A percentile compares a stretch with the other conserved stretches of the same genome.
Conservation (phyloP, 2,888 invertebrate genomes). For the Digitonthophagus gazella region DNA sequence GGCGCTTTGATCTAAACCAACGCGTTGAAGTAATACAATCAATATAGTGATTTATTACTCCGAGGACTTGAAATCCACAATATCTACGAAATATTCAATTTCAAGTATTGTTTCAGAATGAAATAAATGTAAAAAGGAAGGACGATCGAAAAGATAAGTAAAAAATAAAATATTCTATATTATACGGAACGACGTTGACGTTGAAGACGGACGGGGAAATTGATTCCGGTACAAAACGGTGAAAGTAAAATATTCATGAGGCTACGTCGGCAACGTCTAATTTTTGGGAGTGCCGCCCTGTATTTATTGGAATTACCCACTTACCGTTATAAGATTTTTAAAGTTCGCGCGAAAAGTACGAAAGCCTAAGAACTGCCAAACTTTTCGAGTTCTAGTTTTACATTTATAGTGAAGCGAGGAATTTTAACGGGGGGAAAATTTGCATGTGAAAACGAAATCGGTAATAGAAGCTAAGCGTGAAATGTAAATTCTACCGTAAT, state of each 20-base stretch:
- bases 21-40: slow-evolving; percentile 17
- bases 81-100: not conserved
- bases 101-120: not conserved
- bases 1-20: slow-evolving; percentile 16
- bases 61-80: slow-evolving; percentile 3
- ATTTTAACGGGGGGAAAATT: not conserved
- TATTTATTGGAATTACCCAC: not conserved
- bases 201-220: not conserved
- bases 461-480: not conserved
- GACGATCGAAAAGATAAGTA: no score
- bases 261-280: not conserved
- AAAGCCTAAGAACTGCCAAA: not conserved
- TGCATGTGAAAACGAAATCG: not conserved
- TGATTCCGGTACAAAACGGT: not conserved
- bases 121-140: not conserved
- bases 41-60: slow-evolving; percentile 12
- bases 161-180: not conserved
- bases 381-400: not conserved
- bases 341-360: not conserved
- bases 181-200: not conserved
- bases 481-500: not conserved
- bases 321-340: not conserved
- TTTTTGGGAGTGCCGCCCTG: not conserved
- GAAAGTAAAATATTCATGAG: not conserved
- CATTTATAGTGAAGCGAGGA: not conserved